phyloP scores from a whole-genome alignment of 2,797 vertebrate species.

The Eidolon dupreanum region DNA sequence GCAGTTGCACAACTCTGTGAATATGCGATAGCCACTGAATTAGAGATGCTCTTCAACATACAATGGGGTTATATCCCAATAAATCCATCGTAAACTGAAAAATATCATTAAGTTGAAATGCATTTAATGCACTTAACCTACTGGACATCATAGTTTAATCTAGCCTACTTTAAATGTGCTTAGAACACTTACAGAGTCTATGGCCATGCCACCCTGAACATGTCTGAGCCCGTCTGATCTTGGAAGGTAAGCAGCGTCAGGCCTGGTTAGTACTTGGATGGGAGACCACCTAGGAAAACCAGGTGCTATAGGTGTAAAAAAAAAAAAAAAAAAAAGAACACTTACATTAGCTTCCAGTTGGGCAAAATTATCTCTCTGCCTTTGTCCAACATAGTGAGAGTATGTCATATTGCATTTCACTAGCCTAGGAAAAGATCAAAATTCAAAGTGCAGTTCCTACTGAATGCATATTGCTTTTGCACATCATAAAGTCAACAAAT shows the following conservation, averaged over 20 bases:
- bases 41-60: background rate
- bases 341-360: background rate
- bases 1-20: background rate
- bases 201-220: too few relatives aligned
- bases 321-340: too few relatives aligned
- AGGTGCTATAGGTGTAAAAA: too few relatives aligned
- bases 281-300: too few relatives aligned
- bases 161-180: background rate
- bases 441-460: background rate
- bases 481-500: background rate
- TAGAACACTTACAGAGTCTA: background rate
- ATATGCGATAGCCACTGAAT: background rate
- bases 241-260: too few relatives aligned
- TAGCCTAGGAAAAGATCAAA: background rate
- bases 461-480: background rate
- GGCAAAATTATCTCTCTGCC: background rate
- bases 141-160: background rate
- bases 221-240: too few relatives aligned
- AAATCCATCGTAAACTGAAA: background rate
- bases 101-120: background rate
- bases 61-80: background rate
- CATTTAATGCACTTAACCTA: background rate
- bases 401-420: background rate
- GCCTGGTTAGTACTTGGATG: too few relatives aligned
- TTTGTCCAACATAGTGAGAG: background rate